These are phyloP conservation scores for Coturnix japonica DNA, from an alignment of 2,113 vertebrate species.

Conservation along the genomic window DNA sequence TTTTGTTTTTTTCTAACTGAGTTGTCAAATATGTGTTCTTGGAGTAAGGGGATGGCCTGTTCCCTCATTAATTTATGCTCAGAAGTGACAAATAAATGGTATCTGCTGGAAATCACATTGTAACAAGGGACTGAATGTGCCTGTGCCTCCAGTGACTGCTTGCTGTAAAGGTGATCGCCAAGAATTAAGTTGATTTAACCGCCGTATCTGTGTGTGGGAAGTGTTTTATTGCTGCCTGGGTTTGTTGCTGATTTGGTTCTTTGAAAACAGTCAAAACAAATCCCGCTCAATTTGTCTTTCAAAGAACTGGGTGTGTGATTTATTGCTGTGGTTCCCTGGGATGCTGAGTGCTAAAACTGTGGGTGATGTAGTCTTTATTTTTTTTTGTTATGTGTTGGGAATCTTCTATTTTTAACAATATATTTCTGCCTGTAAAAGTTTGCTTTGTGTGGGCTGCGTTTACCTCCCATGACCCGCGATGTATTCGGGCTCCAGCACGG, in stretches of 20 bases:
- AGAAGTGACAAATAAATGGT: no score
- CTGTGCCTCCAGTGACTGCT: background rate
- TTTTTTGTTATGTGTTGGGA: background rate
- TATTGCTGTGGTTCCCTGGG: background rate
- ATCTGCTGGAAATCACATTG: background rate
- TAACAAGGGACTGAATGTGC: fast-evolving
- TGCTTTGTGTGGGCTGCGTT: fast-evolving
- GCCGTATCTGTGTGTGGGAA: background rate
- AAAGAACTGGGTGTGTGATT: background rate
- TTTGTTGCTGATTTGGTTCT: background rate
- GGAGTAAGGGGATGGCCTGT: fast-evolving
- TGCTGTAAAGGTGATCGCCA: background rate
- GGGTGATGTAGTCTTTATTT: background rate
- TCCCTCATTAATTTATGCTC: background rate
- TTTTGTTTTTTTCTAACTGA: background rate
- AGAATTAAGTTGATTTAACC: background rate
- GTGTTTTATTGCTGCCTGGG: background rate
- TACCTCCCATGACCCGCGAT: fast-evolving
- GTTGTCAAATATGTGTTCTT: background rate
- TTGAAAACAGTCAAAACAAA: background rate
- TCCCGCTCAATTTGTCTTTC: background rate
- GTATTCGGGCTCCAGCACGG: fast-evolving
- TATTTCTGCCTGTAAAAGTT: background rate
- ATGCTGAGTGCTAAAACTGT: background rate
- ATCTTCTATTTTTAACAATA: background rate